A percentile compares a stretch with the other conserved stretches of the same genome.
phyloP scores from a whole-genome alignment of 2,888 invertebrate genomes.

The Hanleya hanleyi region DNA sequence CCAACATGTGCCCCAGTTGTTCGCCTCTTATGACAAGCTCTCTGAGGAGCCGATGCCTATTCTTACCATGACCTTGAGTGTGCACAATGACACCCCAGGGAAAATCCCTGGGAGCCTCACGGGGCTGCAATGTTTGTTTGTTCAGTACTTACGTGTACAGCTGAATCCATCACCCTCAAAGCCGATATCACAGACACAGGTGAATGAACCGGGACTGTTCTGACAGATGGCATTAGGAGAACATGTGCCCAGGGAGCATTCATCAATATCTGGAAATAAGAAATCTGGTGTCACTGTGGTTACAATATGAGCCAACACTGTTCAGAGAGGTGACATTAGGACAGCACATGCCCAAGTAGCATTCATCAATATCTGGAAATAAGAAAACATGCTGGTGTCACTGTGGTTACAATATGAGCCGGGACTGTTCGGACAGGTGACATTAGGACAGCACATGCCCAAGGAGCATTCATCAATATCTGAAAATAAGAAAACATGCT shows the following conservation, averaged over 20 bases:
- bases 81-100: too few relatives aligned
- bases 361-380: constrained; percentile 45
- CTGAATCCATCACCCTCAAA: constrained; percentile 39
- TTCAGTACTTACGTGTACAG: constrained; percentile 39
- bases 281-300: too few relatives aligned
- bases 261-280: constrained; percentile 40
- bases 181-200: constrained; percentile 44
- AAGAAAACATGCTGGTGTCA: constrained; percentile 30
- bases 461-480: constrained; percentile 46
- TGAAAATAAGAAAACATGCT: constrained; percentile 21
- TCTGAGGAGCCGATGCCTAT: too few relatives aligned
- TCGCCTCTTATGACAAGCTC: too few relatives aligned
- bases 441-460: constrained; percentile 35
- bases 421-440: constrained; percentile 42
- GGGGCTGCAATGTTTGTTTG: too few relatives aligned
- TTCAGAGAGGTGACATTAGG: too few relatives aligned
- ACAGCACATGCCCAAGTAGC: too few relatives aligned
- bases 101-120: too few relatives aligned
- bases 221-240: constrained; percentile 43
- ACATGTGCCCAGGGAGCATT: constrained; percentile 37
- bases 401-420: constrained; percentile 47
- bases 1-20: too few relatives aligned
- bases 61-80: too few relatives aligned
- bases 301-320: too few relatives aligned
- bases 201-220: constrained; percentile 42